phyloP scores from a whole-genome alignment of 2,113 vertebrate species.

The Oreochromis aureus region DNA sequence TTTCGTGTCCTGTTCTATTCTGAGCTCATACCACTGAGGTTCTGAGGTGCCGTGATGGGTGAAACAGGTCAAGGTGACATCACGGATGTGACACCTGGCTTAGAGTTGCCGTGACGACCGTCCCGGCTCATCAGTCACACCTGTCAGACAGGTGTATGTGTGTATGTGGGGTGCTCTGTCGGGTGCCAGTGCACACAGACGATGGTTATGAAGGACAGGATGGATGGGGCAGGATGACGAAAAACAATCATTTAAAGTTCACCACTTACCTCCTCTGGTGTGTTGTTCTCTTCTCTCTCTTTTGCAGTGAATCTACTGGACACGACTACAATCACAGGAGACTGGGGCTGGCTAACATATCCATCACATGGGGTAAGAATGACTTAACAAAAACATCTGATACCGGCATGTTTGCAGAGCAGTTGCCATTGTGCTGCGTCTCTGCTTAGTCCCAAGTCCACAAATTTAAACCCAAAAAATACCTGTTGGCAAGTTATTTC shows the following conservation, averaged over 20 bases:
- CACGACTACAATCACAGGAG: conserved; percentile 84
- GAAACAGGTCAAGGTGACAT: conserved; percentile 53
- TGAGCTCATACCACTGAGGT: background rate
- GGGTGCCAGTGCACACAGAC: background rate
- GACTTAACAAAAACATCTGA: background rate
- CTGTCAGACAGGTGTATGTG: conserved; percentile 36
- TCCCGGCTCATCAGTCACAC: conserved; percentile 56
- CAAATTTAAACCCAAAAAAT: background rate
- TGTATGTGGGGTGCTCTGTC: background rate
- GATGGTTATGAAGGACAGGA: background rate
- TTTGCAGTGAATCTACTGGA: conserved; percentile 90
- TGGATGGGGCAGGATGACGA: background rate
- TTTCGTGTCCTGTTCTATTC: background rate
- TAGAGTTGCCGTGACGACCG: conserved; percentile 10
- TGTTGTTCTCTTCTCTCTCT: conserved; percentile 47
- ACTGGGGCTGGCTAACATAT: conserved; percentile 96
- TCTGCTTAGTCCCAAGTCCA: background rate
- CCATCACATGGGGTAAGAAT: conserved; percentile 86
- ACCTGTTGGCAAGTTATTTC: background rate
- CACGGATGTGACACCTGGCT: conserved; percentile 12
- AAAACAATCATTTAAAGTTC: conserved; percentile 10
- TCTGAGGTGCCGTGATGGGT: background rate
- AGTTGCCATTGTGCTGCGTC: background rate
- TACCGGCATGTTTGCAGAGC: background rate
- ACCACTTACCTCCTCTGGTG: background rate